Evolutionary conservation across 1,140 invertebrate genomes (phyloP).

Genomic region (Campoletis sonorensis): DNA sequence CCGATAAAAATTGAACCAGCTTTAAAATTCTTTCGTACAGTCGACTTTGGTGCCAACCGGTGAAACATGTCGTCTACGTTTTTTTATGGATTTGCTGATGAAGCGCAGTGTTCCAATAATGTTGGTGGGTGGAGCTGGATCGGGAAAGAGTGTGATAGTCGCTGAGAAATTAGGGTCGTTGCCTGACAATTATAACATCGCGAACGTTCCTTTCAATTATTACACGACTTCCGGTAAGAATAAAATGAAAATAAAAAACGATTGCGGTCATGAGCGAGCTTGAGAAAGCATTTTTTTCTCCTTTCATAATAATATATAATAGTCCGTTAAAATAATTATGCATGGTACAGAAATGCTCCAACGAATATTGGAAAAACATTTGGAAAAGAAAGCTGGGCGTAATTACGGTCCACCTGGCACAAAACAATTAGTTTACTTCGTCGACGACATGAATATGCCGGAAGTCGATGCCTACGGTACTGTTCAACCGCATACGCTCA

Average conservation of each 20-base stretch:
- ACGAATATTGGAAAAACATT: slow-evolving; percentile 91
- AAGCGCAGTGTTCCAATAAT: slow-evolving; percentile 89
- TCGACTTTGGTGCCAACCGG: slow-evolving; percentile 90
- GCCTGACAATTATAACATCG: slow-evolving; percentile 87
- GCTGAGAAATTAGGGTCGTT: slow-evolving; percentile 87
- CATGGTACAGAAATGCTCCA: slow-evolving; percentile 87
- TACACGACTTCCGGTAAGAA: slow-evolving; percentile 92
- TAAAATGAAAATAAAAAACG: slow-evolving; percentile 4
- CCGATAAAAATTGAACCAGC: background rate
- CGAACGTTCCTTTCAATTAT: slow-evolving; percentile 96
- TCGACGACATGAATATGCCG: slow-evolving; percentile 98
- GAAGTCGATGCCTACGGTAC: slow-evolving; percentile 97
- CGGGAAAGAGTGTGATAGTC: slow-evolving; percentile 92
- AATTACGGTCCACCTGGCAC: slow-evolving; percentile 95
- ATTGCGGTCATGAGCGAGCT: background rate
- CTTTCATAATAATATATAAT: too few species aligned
- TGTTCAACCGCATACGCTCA: slow-evolving; percentile 95
- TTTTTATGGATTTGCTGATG: slow-evolving; percentile 93
- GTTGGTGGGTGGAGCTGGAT: slow-evolving; percentile 92
- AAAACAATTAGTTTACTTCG: slow-evolving; percentile 94
- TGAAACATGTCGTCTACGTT: slow-evolving; percentile 92
- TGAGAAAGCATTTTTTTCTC: background rate
- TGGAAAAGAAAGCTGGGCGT: slow-evolving; percentile 96
- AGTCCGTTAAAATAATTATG: too few species aligned
- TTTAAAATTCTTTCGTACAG: slow-evolving; percentile 68